phyloP scores from a whole-genome alignment of 2,888 invertebrate species.

The Branchellion lobata region DNA sequence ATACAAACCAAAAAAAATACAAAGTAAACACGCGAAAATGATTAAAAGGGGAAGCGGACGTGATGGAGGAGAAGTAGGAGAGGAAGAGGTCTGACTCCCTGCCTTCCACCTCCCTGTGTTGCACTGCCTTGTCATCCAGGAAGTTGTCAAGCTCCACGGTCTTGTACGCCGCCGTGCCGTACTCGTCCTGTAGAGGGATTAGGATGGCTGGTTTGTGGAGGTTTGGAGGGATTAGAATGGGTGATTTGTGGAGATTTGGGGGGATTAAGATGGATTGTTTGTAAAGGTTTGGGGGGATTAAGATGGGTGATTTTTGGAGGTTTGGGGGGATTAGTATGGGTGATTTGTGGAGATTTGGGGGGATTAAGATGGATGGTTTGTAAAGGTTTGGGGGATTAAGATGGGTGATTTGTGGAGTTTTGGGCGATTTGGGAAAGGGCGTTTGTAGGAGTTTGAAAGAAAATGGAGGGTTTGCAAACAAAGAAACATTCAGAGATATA shows the following conservation, averaged over 20 bases:
- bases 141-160: slow-evolving; percentile 62
- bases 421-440: too few relatives aligned
- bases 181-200: too few relatives aligned
- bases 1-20: neutral
- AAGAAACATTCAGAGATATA: neutral
- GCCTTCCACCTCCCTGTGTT: slow-evolving; percentile 61
- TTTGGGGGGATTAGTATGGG: too few relatives aligned
- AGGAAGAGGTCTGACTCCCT: slow-evolving; percentile 59
- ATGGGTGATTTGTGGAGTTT: too few relatives aligned
- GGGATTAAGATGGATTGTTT: neutral
- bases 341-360: too few relatives aligned
- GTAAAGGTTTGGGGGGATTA: too few relatives aligned
- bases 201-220: too few relatives aligned
- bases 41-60: neutral
- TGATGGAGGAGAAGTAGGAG: slow-evolving; percentile 58
- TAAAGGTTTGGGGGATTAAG: too few relatives aligned
- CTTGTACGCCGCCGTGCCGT: slow-evolving; percentile 62
- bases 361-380: too few relatives aligned
- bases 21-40: neutral
- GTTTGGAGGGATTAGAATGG: neutral
- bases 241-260: neutral
- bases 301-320: too few relatives aligned
- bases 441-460: neutral
- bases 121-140: slow-evolving; percentile 59
- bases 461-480: neutral